Evolutionary conservation across 2,113 vertebrate species (phyloP).

Genomic region (Peromyscus maniculatus): DNA sequence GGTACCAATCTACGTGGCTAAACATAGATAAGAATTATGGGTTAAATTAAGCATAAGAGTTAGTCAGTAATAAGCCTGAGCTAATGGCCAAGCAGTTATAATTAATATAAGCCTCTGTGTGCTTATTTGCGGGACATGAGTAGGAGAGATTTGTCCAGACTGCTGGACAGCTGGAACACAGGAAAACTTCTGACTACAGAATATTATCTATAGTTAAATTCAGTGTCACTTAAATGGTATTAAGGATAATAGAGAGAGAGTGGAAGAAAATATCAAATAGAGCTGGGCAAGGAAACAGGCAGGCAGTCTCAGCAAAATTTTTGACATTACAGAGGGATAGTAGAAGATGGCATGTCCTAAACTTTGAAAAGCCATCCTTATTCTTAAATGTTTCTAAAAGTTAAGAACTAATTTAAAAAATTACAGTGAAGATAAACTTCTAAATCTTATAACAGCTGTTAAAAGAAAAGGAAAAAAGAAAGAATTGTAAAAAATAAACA

Average conservation of each 20-base stretch:
- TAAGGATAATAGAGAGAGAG: background rate
- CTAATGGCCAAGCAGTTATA: too few species aligned
- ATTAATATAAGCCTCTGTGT: too few species aligned
- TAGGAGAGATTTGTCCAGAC: too few species aligned
- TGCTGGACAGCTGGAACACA: too few species aligned
- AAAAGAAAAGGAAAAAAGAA: background rate
- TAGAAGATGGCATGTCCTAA: background rate
- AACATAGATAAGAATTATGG: too few species aligned
- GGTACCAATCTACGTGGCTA: too few species aligned
- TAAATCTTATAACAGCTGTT: background rate
- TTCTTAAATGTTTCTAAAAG: background rate
- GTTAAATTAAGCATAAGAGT: too few species aligned
- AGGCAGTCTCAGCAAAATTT: background rate
- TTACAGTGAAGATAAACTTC: background rate
- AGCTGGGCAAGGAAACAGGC: background rate
- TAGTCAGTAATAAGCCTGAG: too few species aligned
- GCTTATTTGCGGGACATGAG: too few species aligned
- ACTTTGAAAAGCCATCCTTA: background rate
- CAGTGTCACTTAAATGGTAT: background rate
- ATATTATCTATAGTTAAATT: background rate
- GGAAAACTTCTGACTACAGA: background rate
- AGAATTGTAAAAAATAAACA: background rate
- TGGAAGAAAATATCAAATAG: background rate
- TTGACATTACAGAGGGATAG: background rate
- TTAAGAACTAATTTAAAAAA: background rate